phyloP scores from a whole-genome alignment of 2,113 vertebrate genomes.

The Sander lucioperca region DNA sequence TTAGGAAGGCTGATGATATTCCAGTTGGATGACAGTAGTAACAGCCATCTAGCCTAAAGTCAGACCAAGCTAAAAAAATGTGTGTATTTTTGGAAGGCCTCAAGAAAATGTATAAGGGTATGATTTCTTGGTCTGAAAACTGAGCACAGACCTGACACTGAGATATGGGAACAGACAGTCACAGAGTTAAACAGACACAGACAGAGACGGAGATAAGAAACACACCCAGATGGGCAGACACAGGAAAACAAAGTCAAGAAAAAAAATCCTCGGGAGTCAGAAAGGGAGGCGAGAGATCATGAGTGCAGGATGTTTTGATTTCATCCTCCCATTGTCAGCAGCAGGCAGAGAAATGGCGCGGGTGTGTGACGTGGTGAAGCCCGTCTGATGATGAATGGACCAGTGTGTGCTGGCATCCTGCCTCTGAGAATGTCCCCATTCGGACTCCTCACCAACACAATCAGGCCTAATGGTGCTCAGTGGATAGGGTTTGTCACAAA shows the following conservation, averaged over 20 bases:
- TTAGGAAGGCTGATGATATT: background rate
- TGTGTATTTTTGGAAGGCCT: constrained; percentile 27
- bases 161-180: background rate
- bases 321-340: constrained; percentile 63
- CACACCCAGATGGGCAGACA: background rate
- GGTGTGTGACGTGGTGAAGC: constrained; percentile 24
- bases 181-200: background rate
- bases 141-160: background rate
- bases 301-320: constrained; percentile 67
- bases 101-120: constrained; percentile 7
- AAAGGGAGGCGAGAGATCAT: constrained; percentile 21
- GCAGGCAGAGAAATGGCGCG: constrained; percentile 34
- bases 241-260: constrained; percentile 23
- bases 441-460: constrained; percentile 16
- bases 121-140: constrained; percentile 12
- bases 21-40: background rate
- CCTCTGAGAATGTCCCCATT: constrained; percentile 28
- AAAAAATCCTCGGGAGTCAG: background rate
- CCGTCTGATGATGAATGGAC: constrained; percentile 57
- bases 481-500: background rate
- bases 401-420: constrained; percentile 34
- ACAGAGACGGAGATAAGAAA: background rate
- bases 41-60: background rate
- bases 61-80: background rate
- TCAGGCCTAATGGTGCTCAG: constrained; percentile 2